Base-by-base conservation (phyloP, 2,888 invertebrate genomes). In the Ennomos quercinarius region DNA sequence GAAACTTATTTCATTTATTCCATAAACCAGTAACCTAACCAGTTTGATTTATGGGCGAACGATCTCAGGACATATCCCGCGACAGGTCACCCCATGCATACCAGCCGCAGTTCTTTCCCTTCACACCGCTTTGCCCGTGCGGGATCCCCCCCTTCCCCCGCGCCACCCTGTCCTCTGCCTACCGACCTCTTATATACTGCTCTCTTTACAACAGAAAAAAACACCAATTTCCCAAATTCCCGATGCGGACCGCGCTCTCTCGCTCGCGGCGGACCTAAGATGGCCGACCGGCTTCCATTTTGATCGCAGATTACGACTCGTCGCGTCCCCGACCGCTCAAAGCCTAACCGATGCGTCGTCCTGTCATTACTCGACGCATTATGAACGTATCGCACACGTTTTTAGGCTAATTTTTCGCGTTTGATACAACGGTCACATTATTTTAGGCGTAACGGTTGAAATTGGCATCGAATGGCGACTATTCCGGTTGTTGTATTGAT, bases 181-280 rank as follows among this genome's bases (percentile, higher is more conserved):
- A 87, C 89, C 89, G 85, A 87, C 89, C 90, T 90, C 89, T 89
- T 90, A 89, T 90, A 91, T 89, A 92, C 89, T 91, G 90, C 90
- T 90, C 90, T 91, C 90, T 92, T 91, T 89, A 90, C 87, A 90
- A 89, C 88, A 91, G 87, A 91, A 91, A 86, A 61, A 91, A 91
- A 89, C 89, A 91, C 89, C 89, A 90, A 90, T 91, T 91, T 90
- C 90, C 91, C 89, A 91, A 91, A 90, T 89, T 88, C 90, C 89
- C 90, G 85, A 82, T 85, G 87, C 87, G 87, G 87, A 80, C 86
- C 84, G 81, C 80, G 86, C 86, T 86, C 86, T 84, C 86, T 86
- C 91, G 87, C 91, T 87, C 90, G 86, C 85, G 85, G 84, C 88
- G 80, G 83, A 88, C 84, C 89, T 87, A 91, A 92, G 91, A 91